A percentile compares a stretch with the other conserved stretches of the same genome.
Conservation (phyloP, 2,797 vertebrate genomes). For the Selene dorsalis region DNA sequence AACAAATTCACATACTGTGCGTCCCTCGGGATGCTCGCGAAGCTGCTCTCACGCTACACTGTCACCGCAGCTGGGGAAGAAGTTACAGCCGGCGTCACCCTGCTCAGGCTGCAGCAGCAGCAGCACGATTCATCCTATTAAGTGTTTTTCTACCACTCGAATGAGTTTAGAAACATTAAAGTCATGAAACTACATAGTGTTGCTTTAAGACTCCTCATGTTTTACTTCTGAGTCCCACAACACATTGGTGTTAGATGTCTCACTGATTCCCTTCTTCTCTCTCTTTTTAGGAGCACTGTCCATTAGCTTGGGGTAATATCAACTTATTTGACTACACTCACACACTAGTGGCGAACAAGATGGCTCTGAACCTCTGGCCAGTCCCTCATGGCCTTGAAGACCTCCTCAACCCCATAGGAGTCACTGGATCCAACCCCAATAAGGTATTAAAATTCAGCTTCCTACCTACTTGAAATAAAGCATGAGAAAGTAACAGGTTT, state of each 20-base stretch:
- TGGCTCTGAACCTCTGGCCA: conserved; percentile 98
- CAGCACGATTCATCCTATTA: no score
- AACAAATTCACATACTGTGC: no score
- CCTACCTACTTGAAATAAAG: not conserved
- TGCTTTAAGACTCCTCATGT: not conserved
- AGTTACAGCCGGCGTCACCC: no score
- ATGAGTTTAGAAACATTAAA: no score
- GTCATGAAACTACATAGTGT: no score
- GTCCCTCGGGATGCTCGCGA: no score
- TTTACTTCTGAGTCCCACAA: not conserved
- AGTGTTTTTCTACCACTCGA: no score
- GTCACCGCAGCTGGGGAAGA: no score
- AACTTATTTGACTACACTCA: conserved; percentile 98
- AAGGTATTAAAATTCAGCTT: conserved; percentile 83
- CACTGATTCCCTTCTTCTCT: not conserved
- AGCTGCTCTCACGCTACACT: no score
- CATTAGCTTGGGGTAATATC: conserved; percentile 96
- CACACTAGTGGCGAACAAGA: conserved; percentile 95
- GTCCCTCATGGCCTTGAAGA: conserved; percentile 98
- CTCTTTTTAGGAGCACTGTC: conserved; percentile 92
- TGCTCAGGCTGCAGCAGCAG: no score
- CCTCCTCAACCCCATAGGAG: conserved; percentile 95
- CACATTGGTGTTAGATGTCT: not conserved
- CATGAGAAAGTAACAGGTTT: not conserved
- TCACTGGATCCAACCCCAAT: conserved; percentile 97